Evolutionary conservation across 2,888 invertebrate genomes (phyloP).

Genomic region (Rhaphigaster nebulosa): DNA sequence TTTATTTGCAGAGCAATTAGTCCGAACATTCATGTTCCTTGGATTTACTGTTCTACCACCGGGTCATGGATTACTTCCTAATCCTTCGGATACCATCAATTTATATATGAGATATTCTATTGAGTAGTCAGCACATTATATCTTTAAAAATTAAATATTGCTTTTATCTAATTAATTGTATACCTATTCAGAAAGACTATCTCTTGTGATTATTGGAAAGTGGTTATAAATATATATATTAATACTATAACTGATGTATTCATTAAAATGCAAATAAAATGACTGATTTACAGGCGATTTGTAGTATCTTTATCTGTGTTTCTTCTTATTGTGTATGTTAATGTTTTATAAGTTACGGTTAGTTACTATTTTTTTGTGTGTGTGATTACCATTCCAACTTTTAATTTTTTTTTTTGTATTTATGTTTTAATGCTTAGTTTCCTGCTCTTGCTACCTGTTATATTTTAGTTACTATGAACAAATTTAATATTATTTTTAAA

Average conservation of each 20-base stretch:
- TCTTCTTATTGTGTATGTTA: constrained; percentile 33
- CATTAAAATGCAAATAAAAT: constrained; percentile 42
- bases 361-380: constrained; percentile 37
- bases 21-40: constrained; percentile 97
- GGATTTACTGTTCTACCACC: constrained; percentile 92
- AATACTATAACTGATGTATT: constrained; percentile 33
- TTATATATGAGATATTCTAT: constrained; percentile 75
- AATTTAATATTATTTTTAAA: constrained; percentile 32
- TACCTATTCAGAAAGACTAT: constrained; percentile 30
- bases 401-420: constrained; percentile 46
- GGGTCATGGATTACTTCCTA: constrained; percentile 81
- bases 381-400: constrained; percentile 48
- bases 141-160: constrained; percentile 9
- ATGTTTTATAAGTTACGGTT: constrained; percentile 32
- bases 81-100: constrained; percentile 75
- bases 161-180: constrained; percentile 42
- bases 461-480: constrained; percentile 15
- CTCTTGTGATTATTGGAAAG: constrained; percentile 55
- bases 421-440: constrained; percentile 12
- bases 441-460: constrained; percentile 26
- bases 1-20: constrained; percentile 77
- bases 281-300: constrained; percentile 55
- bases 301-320: constrained; percentile 52
- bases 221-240: constrained; percentile 35
- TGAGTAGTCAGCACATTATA: constrained; percentile 66